Evolutionary conservation across 1,140 invertebrate genomes (phyloP), one percentile per base, ranked within the genome.

Genomic region (Polyergus mexicanus): DNA sequence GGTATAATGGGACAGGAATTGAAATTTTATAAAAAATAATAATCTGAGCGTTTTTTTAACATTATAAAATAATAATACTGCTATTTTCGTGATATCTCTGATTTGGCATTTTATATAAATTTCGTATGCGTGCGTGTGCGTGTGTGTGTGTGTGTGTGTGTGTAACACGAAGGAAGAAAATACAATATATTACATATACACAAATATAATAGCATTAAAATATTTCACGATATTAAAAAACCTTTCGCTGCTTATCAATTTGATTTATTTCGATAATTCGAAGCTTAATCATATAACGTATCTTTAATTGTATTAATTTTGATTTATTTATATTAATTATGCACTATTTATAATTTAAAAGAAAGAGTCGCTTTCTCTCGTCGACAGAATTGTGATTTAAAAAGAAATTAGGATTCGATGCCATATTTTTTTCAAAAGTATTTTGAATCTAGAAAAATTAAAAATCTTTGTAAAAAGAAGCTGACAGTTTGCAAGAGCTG

Each of bases 41-140:
- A 51, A 74, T 63, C 3, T 6, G 28, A 32, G 8, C 25, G 28
- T 35, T 11, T 16, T 16, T 19, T 16, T 16, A 2, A 63, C 8
- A 22, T 38, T 1, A 28, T 69, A 69, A 56, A 62, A 28, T 32
- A 63, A 72, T 11, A 65, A 19, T 35, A 60, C 13, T 77, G 22
- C 6, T 6, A 41, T 58, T 81, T 81, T 51, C 58, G 77, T 71
- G 35, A 72, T 35, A 72, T 44, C 60, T 58, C 16, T 44, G 25
- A 56, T 11, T 83, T 83, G 32, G 35, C 28, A 47, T 47, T 72
- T 72, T 2, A 35, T 16, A 44, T 25, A n/a, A n/a, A n/a, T n/a
- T n/a, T n/a, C n/a, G 11, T 44, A 11, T 44, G 10, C 11, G 41
- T 44, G 13, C 4, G 35, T 38, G 35, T 13, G 22, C 47, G 28